Conservation (phyloP, 2,113 vertebrate genomes). For the Rhinoderma darwinii region DNA sequence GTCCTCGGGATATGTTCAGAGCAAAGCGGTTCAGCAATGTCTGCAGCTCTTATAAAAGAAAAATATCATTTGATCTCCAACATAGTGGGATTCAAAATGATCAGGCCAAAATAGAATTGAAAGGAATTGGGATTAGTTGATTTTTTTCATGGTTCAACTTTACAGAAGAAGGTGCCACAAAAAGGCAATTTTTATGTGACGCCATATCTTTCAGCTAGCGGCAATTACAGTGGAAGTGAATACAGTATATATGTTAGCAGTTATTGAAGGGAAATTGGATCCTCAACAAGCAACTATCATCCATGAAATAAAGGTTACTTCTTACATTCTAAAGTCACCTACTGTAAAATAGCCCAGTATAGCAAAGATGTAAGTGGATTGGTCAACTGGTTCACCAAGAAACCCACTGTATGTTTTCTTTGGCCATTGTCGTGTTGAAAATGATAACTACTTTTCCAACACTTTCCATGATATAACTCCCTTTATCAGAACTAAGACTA, state of each 20-base stretch:
- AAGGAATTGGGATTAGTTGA: not conserved
- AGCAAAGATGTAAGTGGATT: not conserved
- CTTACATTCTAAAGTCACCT: not conserved
- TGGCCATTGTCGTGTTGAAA: too few species aligned
- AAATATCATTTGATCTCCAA: constrained; percentile 21
- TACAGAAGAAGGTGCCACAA: not conserved
- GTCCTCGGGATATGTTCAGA: constrained; percentile 11
- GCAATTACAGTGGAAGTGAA: not conserved
- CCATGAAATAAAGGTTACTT: too few species aligned
- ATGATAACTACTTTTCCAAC: too few species aligned
- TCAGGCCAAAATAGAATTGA: constrained; percentile 6
- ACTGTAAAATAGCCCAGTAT: not conserved
- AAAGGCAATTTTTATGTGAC: not conserved
- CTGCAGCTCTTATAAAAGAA: constrained; percentile 13
- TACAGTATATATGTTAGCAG: not conserved
- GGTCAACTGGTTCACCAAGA: not conserved
- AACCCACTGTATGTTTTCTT: too few species aligned
- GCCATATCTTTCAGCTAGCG: not conserved
- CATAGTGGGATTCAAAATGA: constrained; percentile 36
- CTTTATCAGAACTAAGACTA: too few species aligned
- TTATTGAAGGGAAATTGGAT: not conserved
- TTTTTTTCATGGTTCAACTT: constrained; percentile 12
- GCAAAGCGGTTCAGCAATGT: constrained; percentile 24
- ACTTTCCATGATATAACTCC: too few species aligned
- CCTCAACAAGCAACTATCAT: not conserved